phyloP scores from a whole-genome alignment of 2,888 invertebrate species.

The Crossocerus cetratus region DNA sequence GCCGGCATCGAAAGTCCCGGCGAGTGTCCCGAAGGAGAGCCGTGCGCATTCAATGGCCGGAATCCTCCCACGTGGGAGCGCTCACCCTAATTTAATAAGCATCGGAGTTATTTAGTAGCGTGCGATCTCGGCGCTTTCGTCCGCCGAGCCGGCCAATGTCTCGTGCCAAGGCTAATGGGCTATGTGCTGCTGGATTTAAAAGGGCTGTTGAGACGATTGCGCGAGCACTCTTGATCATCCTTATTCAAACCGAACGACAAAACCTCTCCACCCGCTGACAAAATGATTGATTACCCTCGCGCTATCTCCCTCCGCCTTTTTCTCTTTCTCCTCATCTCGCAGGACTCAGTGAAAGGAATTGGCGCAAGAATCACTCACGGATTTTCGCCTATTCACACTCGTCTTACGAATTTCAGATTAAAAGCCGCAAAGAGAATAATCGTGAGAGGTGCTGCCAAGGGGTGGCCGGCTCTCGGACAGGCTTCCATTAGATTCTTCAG shows the following conservation, averaged over 20 bases:
- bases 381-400: no score
- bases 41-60: neutral
- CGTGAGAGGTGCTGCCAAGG: no score
- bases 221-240: conserved; percentile 31
- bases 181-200: conserved; percentile 6
- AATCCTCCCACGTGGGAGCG: neutral
- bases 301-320: neutral
- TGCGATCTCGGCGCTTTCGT: neutral
- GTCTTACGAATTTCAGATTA: no score
- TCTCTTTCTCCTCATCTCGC: conserved; percentile 1
- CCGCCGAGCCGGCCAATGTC: neutral
- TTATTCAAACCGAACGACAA: conserved; percentile 33
- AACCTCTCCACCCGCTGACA: conserved; percentile 18
- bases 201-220: conserved; percentile 11
- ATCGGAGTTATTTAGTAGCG: neutral
- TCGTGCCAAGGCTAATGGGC: conserved; percentile 22
- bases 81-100: neutral
- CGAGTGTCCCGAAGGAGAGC: neutral
- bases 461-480: no score
- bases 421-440: no score
- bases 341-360: conserved; percentile 51
- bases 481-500: no score
- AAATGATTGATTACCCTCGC: conserved; percentile 26
- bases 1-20: neutral
- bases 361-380: conserved; percentile 30